These are phyloP conservation scores for Clarias macrocephalus DNA, from an alignment of 2,113 vertebrate species.

Conservation along the genomic window DNA sequence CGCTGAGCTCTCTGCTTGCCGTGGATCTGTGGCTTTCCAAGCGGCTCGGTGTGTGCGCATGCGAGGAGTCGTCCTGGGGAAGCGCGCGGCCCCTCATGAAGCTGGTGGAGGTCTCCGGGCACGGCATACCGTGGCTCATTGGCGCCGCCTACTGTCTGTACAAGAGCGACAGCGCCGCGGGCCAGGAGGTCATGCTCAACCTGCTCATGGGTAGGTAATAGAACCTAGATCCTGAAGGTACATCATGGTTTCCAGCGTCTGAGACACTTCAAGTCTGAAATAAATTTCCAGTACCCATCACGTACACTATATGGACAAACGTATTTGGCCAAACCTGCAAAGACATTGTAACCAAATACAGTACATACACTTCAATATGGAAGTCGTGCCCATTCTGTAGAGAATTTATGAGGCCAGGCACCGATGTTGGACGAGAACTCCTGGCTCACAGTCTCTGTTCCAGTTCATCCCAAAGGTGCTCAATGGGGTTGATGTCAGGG, in stretches of 20 bases:
- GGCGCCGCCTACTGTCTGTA: constrained; percentile 84
- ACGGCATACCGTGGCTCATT: constrained; percentile 90
- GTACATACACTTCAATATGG: too few species aligned
- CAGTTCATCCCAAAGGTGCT: too few species aligned
- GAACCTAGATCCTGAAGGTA: not conserved
- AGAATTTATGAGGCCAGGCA: too few species aligned
- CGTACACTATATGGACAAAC: not conserved
- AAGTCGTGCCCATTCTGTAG: too few species aligned
- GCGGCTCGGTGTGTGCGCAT: constrained; percentile 89
- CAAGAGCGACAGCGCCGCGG: constrained; percentile 84
- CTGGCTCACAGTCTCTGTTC: too few species aligned
- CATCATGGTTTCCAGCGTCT: not conserved
- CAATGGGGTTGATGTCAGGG: too few species aligned
- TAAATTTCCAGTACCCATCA: not conserved
- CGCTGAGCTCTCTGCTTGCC: constrained; percentile 90
- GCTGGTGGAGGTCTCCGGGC: constrained; percentile 90
- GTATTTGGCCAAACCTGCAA: not conserved
- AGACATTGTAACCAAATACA: too few species aligned
- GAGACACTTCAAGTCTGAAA: not conserved
- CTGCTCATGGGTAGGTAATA: constrained; percentile 89
- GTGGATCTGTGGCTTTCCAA: constrained; percentile 95
- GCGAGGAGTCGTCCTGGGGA: constrained; percentile 89
- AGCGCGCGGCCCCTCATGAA: constrained; percentile 89
- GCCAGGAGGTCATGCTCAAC: constrained; percentile 92
- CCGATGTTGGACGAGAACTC: too few species aligned